Percentiles rank a stretch among this genome's conserved stretches.
phyloP scores from a whole-genome alignment of 1,140 invertebrate species.

The Euwallacea similis region DNA sequence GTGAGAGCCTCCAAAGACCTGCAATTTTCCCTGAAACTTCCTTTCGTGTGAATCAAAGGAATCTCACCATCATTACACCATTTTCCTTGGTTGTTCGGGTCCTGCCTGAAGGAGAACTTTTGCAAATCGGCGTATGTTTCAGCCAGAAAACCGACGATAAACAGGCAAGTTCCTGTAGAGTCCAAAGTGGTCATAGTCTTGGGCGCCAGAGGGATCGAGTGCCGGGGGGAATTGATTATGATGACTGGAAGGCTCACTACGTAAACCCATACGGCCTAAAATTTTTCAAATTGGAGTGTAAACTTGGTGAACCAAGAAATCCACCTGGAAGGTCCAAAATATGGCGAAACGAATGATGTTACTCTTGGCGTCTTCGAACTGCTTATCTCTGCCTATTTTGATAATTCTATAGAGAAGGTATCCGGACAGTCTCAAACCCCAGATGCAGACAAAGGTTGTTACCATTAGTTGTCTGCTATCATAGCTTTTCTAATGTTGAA shows the following conservation, averaged over 20 bases:
- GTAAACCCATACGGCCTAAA: constrained; percentile 90
- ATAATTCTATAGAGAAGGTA: constrained; percentile 87
- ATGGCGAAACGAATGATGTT: constrained; percentile 84
- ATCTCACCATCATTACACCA: constrained; percentile 82
- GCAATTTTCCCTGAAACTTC: neutral
- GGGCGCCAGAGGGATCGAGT: constrained; percentile 72
- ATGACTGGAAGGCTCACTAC: constrained; percentile 88
- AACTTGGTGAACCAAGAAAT: neutral
- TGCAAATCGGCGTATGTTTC: constrained; percentile 91
- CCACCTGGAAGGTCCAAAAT: constrained; percentile 89
- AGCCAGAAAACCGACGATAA: constrained; percentile 78
- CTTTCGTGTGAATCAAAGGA: no score
- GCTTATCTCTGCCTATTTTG: constrained; percentile 85
- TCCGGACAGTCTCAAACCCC: constrained; percentile 80
- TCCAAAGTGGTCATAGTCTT: constrained; percentile 83
- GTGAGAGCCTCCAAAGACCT: constrained; percentile 86
- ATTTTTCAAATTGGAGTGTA: neutral
- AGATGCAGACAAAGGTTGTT: constrained; percentile 81
- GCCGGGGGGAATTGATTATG: constrained; percentile 85
- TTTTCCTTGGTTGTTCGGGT: constrained; percentile 83
- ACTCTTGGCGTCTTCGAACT: constrained; percentile 85
- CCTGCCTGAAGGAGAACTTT: constrained; percentile 86
- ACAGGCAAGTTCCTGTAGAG: constrained; percentile 81
- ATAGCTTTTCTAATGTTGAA: constrained; percentile 65
- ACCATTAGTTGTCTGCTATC: constrained; percentile 86